Evolutionary conservation across 2,888 invertebrate species (phyloP).

Genomic region (Acanthopleura granulata): DNA sequence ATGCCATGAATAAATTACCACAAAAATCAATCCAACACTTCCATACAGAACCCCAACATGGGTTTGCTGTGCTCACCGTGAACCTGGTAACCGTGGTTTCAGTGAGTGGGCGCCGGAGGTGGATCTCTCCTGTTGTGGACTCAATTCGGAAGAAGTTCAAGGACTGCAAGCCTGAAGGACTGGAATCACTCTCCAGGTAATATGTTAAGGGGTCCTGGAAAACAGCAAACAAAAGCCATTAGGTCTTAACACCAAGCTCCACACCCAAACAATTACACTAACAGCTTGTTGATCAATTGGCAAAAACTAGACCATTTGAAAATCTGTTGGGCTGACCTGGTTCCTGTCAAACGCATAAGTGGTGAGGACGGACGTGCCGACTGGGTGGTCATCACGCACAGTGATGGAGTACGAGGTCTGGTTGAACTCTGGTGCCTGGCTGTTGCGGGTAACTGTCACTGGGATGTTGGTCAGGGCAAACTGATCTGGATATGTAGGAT

Average conservation of each 20-base stretch:
- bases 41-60: too few species aligned
- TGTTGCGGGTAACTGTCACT: constrained; percentile 57
- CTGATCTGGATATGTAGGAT: constrained; percentile 49
- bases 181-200: background rate
- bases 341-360: constrained; percentile 54
- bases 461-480: constrained; percentile 49
- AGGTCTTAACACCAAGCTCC: too few species aligned
- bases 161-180: background rate
- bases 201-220: background rate
- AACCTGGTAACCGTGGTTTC: constrained; percentile 41
- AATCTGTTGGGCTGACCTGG: constrained; percentile 38
- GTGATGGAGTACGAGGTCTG: constrained; percentile 32
- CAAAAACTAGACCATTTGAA: background rate
- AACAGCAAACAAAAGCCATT: background rate
- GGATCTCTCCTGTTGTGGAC: constrained; percentile 35
- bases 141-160: constrained; percentile 40
- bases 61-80: constrained; percentile 37
- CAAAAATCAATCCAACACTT: too few species aligned
- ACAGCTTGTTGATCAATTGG: too few species aligned
- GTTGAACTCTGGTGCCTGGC: constrained; percentile 50
- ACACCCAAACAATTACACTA: too few species aligned
- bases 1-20: constrained; percentile 4
- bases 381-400: constrained; percentile 40
- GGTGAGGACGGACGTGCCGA: constrained; percentile 46
- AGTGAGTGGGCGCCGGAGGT: constrained; percentile 43